Evolutionary conservation across 2,113 vertebrate genomes (phyloP).

Genomic region (Stomatorhinus ivindoensis): DNA sequence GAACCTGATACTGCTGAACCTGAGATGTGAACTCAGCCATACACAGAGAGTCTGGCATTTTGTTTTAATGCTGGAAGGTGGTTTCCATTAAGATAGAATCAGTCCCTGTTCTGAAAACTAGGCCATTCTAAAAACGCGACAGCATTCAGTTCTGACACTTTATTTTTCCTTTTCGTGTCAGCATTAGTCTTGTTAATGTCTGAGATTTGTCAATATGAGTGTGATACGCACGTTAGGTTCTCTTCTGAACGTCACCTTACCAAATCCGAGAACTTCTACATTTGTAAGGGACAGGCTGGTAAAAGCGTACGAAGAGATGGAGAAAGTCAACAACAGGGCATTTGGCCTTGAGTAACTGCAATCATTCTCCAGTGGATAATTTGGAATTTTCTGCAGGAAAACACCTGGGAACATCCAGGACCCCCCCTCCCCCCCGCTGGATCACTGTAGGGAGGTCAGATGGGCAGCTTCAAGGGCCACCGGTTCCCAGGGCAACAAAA

Average conservation of each 20-base stretch:
- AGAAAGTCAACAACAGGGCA: neutral
- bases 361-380: neutral
- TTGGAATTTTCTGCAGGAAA: neutral
- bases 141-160: neutral
- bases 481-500: neutral
- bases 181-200: neutral
- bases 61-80: neutral
- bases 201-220: neutral
- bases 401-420: neutral
- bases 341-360: neutral
- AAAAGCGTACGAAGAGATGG: neutral
- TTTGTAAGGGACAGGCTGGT: neutral
- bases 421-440: neutral
- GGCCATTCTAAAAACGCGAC: neutral
- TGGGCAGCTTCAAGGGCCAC: neutral
- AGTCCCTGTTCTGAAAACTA: neutral
- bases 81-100: neutral
- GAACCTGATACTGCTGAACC: neutral
- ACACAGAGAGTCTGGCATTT: neutral
- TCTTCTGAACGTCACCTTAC: neutral
- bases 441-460: neutral
- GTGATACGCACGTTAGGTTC: neutral
- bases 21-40: neutral
- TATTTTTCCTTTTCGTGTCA: neutral
- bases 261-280: neutral